A percentile compares a stretch with the other conserved stretches of the same genome.
Evolutionary conservation across 1,140 invertebrate species (phyloP).

Genomic region (Maniola jurtina): DNA sequence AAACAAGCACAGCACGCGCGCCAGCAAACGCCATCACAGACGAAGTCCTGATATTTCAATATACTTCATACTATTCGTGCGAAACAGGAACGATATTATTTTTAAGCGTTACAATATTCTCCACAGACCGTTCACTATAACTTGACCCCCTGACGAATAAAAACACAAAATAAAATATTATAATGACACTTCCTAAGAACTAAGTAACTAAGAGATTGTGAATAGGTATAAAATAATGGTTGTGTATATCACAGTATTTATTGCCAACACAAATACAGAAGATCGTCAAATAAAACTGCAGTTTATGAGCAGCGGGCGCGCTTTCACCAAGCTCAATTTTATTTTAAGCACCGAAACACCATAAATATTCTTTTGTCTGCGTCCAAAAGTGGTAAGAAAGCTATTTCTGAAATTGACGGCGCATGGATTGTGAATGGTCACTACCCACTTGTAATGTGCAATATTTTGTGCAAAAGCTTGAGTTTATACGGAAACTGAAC

Average conservation of each 20-base stretch:
- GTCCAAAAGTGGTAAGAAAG: constrained; percentile 5
- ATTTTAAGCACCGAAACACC: constrained; percentile 5
- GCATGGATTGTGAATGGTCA: constrained; percentile 9
- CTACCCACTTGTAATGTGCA: background rate
- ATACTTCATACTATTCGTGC: too few relatives aligned
- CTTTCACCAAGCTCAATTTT: constrained; percentile 3
- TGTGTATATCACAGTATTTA: background rate
- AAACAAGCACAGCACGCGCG: too few relatives aligned
- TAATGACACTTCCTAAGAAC: background rate
- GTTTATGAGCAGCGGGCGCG: background rate
- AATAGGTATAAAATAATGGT: background rate
- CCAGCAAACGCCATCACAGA: too few relatives aligned
- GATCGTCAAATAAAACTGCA: constrained; percentile 2
- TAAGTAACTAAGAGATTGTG: background rate
- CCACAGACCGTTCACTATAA: too few relatives aligned
- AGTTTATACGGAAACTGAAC: background rate
- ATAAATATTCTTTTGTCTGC: constrained; percentile 10
- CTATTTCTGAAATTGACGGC: constrained; percentile 7
- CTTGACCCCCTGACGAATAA: too few relatives aligned
- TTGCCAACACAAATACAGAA: background rate
- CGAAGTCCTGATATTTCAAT: too few relatives aligned
- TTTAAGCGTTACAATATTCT: too few relatives aligned
- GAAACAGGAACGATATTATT: too few relatives aligned
- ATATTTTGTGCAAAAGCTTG: background rate
- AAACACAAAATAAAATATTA: too few relatives aligned